Percentiles rank a stretch among this genome's conserved stretches.
Evolutionary conservation across 2,888 invertebrate species (phyloP).

Genomic region (Drymonia ruficornis): DNA sequence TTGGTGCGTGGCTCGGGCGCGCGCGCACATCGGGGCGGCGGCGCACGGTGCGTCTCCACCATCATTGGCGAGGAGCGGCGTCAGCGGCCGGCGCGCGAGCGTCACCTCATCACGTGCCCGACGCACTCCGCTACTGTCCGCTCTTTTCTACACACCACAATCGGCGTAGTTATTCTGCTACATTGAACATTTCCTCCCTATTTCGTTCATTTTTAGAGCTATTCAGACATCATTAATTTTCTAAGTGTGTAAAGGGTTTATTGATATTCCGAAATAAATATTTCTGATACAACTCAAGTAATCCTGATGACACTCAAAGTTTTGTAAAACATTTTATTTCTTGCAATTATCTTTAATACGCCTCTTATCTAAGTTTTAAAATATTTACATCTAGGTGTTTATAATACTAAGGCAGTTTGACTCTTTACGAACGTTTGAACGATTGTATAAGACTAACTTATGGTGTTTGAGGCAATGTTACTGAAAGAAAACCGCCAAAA

Average conservation of each 20-base stretch:
- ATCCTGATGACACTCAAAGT: slow-evolving; percentile 12
- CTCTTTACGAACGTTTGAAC: not conserved
- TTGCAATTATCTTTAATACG: slow-evolving; percentile 5
- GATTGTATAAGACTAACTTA: no score
- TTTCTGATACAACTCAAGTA: slow-evolving; percentile 10
- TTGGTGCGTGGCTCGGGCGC: slow-evolving; percentile 72
- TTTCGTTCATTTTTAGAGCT: slow-evolving; percentile 40
- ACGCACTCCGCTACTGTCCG: slow-evolving; percentile 40
- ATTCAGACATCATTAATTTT: slow-evolving; percentile 19
- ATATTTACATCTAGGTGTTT: not conserved
- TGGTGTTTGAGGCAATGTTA: no score
- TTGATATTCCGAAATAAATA: not conserved
- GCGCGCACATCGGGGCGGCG: slow-evolving; percentile 77
- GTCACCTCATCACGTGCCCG: slow-evolving; percentile 77
- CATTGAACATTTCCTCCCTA: slow-evolving; percentile 41
- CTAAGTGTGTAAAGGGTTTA: not conserved
- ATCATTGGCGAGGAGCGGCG: slow-evolving; percentile 82
- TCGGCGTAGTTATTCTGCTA: slow-evolving; percentile 41
- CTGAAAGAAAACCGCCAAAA: no score
- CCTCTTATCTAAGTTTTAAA: not conserved
- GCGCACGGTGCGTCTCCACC: slow-evolving; percentile 82
- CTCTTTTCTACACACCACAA: slow-evolving; percentile 43
- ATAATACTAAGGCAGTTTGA: slow-evolving; percentile 2
- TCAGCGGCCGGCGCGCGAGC: slow-evolving; percentile 77
- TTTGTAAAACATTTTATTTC: slow-evolving; percentile 13